Base-by-base conservation (phyloP, 2,797 vertebrate genomes). In the Phrynocephalus guinanensis region DNA sequence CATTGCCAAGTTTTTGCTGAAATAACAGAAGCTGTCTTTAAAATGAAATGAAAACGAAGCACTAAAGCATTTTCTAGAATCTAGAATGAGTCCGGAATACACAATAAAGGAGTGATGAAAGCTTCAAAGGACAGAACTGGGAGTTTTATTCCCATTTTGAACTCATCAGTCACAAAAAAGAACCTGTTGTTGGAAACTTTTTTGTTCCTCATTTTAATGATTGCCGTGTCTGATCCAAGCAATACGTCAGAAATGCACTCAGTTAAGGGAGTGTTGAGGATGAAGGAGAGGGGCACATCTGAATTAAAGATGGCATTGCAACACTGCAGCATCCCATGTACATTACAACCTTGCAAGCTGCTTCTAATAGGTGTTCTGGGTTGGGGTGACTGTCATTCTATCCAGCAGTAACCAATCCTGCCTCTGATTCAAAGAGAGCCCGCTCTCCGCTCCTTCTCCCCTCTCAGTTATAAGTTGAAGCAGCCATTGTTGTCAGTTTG, bases 1-100 rank as follows among this genome's bases (percentile, higher is more conserved):
- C 56, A 13, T 6, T 0, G 52, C 22, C 30, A 20, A 24, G 50
- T 66, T 24, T 60, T 6, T 0, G 26, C 1, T 0, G 0, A 68
- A 26, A 44, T 9, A 26, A 28, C 0, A 0, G 5, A 44, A 24
- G 16, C 0, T 2, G 2, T 56, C 52, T 56, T 56, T 56, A 56
- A 56, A 56, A 56, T 56, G 52, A 56, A 56, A 20, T 28, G 24
- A 66, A 70, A 56, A 15, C 77, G 24, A 24, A 33, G 26, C 60
- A 33, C n/a, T n/a, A 56, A 18, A 50, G 30, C 0, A 5, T 71
- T 71, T 88, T 75, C 73, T 76, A 52, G 48, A 6, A 3, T 75
- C 73, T 76, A 52, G 48, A 6, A 3, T 1, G 82, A 50, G 22
- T 13, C 3, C 71, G 6, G 3, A 1, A 85, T 0, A 44, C 44